Evolutionary conservation across 1,140 invertebrate species (phyloP).

Genomic region (Ctenoplectra terminalis): DNA sequence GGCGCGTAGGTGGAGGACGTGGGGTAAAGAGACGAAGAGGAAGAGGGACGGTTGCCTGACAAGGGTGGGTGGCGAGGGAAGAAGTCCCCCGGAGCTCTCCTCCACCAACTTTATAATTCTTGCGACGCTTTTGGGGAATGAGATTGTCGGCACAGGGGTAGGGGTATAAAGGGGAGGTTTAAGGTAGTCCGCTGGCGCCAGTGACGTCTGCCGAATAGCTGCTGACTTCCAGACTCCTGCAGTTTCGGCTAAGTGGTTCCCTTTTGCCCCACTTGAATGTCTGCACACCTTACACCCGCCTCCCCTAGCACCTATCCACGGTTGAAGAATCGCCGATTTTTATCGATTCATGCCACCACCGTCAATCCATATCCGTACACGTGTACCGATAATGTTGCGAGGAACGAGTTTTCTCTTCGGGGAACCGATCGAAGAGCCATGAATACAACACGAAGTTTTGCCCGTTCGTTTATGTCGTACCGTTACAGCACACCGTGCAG

Average conservation of each 20-base stretch:
- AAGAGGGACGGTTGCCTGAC: constrained; percentile 44
- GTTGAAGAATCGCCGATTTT: constrained; percentile 50
- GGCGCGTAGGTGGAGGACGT: constrained; percentile 52
- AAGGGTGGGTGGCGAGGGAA: constrained; percentile 67
- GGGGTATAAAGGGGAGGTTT: constrained; percentile 67
- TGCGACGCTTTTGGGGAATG: constrained; percentile 81
- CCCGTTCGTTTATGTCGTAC: neutral
- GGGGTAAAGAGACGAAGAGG: neutral
- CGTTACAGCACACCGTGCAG: no score
- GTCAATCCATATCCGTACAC: neutral
- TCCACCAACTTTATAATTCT: constrained; percentile 81
- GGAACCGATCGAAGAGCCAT: neutral
- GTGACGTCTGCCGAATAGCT: constrained; percentile 77
- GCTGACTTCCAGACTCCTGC: constrained; percentile 75
- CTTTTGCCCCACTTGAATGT: constrained; percentile 69
- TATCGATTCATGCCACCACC: constrained; percentile 36
- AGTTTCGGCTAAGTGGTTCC: constrained; percentile 76
- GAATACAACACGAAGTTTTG: neutral
- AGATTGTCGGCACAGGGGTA: constrained; percentile 70
- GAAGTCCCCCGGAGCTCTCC: constrained; percentile 65
- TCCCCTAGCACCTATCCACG: constrained; percentile 36
- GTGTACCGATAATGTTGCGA: neutral
- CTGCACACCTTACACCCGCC: constrained; percentile 61
- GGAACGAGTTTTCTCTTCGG: neutral
- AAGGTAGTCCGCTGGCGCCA: constrained; percentile 81